Evolutionary conservation across 2,797 vertebrate species (phyloP).

Genomic region (Poecilia velifera): DNA sequence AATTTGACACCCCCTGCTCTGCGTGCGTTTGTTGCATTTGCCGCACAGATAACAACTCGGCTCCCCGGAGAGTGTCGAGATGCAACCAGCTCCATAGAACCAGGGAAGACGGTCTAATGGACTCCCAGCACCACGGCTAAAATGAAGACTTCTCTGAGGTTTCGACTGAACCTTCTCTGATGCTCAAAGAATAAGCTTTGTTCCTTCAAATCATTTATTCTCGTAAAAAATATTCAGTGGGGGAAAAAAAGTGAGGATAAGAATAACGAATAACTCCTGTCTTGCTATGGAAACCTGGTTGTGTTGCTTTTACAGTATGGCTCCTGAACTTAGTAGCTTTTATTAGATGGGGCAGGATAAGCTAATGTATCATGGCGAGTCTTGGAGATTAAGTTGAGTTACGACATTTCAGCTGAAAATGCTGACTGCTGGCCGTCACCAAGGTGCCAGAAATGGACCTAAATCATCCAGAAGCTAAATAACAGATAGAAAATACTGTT

Average conservation of each 20-base stretch:
- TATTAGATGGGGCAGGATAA: conserved; percentile 59
- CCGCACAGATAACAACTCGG: conserved; percentile 53
- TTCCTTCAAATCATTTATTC: conserved; percentile 33
- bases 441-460: conserved; percentile 62
- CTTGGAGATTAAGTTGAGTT: conserved; percentile 70
- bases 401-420: conserved; percentile 67
- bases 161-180: conserved; percentile 26
- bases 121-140: conserved; percentile 48
- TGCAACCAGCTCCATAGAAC: conserved; percentile 53
- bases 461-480: conserved; percentile 64
- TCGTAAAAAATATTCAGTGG: conserved; percentile 12
- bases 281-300: conserved; percentile 33
- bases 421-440: conserved; percentile 66
- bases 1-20: too few species aligned
- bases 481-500: conserved; percentile 70
- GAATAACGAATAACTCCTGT: conserved; percentile 54
- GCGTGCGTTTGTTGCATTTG: conserved; percentile 45
- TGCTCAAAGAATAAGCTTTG: conserved; percentile 23
- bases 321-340: conserved; percentile 39
- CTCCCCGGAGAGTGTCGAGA: conserved; percentile 60
- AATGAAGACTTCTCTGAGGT: conserved; percentile 35
- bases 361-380: conserved; percentile 71
- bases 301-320: conserved; percentile 31
- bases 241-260: conserved; percentile 18
- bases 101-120: conserved; percentile 41